Base-by-base conservation (phyloP, 2,113 vertebrate species). In the Ictidomys tridecemlineatus region DNA sequence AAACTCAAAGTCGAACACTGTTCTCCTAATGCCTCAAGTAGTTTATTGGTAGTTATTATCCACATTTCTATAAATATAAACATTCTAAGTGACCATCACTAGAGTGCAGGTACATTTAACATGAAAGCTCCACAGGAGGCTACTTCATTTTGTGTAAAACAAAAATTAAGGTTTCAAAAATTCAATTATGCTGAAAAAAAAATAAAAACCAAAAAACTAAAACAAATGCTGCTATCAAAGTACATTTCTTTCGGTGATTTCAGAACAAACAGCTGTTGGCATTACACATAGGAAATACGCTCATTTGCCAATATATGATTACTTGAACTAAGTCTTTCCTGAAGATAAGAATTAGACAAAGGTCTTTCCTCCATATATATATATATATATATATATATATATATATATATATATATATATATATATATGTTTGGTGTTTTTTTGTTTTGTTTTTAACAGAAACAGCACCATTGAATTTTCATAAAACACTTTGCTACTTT, bases 51-150 rank as follows among this genome's bases (percentile, higher is more conserved):
- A 98, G 97, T 97, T 97, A 98, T 98, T 98, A 98, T 98, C 98
- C 98, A 98, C 98, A 98, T 98, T 98, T 98, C 98, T 98, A 98
- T 98, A 99, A 99, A 99, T 98, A 99, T 98, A 98, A 98, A 98
- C 98, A 98, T 98, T 98, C 98, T 97, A 98, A 98, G 98, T 98
- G 98, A 98, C 98, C 98, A 98, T 98, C 98, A 98, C 98, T 98
- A 98, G 56, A 58, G 98, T 98, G 98, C 98, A 98, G 98, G 98
- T 98, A 98, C 98, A 98, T 98, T 97, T 97, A 98, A 98, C 97
- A 97, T 85, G 98, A 98, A 98, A 98, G 98, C 97, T 98, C 98
- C 98, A 98, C 97, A 94, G 96, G 98, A 98, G 98, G 97, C 98
- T 98, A 98, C 97, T 98, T 98, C 93, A 89, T 93, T 97, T 93